A percentile compares a stretch with the other conserved stretches of the same genome.
Conservation (phyloP, 2,888 invertebrate species). For the Cosmia pyralina region DNA sequence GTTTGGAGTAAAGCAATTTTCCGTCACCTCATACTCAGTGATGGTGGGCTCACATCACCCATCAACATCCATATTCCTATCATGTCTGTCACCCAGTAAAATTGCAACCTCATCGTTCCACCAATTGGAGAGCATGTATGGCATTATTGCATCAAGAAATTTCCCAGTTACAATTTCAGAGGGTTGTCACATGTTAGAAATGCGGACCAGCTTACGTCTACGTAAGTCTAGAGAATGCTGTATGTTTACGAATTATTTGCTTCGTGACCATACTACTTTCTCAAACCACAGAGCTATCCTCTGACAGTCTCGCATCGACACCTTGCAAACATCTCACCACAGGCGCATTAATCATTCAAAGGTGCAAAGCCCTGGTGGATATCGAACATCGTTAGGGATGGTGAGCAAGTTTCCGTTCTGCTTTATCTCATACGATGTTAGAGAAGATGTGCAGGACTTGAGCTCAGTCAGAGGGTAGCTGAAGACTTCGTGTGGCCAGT, state of each 20-base stretch:
- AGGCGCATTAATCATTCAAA: conserved; percentile 56
- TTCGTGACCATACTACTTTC: conserved; percentile 85
- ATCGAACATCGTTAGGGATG: conserved; percentile 72
- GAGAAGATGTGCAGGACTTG: conserved; percentile 68
- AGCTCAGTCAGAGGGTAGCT: conserved; percentile 82
- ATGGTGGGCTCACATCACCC: conserved; percentile 79
- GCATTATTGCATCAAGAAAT: conserved; percentile 33
- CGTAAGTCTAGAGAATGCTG: conserved; percentile 86
- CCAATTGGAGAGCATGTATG: conserved; percentile 38
- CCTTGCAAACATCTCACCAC: conserved; percentile 69
- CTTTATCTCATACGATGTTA: conserved; percentile 71
- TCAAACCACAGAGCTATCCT: conserved; percentile 81
- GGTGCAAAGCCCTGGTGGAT: conserved; percentile 71
- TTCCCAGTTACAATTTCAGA: conserved; percentile 79
- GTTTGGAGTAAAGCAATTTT: conserved; percentile 10
- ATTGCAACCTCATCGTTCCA: conserved; percentile 75
- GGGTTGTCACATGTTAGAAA: conserved; percentile 80
- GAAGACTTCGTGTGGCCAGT: conserved; percentile 80
- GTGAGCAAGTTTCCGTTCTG: conserved; percentile 58
- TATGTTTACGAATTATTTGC: conserved; percentile 79
- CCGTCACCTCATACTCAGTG: conserved; percentile 64
- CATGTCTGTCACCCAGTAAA: conserved; percentile 80
- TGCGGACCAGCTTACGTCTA: conserved; percentile 81
- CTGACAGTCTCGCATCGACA: conserved; percentile 75
- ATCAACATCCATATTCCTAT: conserved; percentile 79